Evolutionary conservation across 53 echinoderm and acorn worm species (phyloP).

Genomic region (Crossaster papposus): DNA sequence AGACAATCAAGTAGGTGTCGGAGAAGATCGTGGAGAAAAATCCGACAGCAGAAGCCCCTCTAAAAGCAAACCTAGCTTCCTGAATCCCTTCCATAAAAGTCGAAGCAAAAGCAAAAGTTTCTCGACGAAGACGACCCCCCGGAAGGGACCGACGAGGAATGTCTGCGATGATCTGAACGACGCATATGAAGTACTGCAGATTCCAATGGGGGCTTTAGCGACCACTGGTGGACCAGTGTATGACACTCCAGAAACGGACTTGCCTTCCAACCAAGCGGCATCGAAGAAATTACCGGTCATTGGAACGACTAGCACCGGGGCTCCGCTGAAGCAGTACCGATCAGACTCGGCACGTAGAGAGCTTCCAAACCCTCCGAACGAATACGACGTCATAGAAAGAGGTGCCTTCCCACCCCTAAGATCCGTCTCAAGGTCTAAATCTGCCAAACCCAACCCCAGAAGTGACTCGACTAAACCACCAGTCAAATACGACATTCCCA

Average conservation of each 20-base stretch:
- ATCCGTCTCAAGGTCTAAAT: neutral
- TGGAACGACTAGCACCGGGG: conserved; percentile 13
- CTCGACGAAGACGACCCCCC: neutral
- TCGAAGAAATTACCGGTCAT: conserved; percentile 8
- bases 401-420: conserved; percentile 3
- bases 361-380: conserved; percentile 24
- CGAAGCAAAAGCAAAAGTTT: conserved; percentile 17
- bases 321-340: conserved; percentile 18
- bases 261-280: neutral
- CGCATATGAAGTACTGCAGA: conserved; percentile 12
- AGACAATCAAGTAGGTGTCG: neutral
- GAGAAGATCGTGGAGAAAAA: neutral
- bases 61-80: neutral
- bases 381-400: conserved; percentile 20
- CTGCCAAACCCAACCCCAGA: neutral
- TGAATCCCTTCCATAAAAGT: conserved; percentile 10
- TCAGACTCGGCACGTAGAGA: conserved; percentile 13
- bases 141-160: neutral
- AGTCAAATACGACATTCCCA: conserved; percentile 16
- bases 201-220: neutral
- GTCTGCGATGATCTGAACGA: neutral
- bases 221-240: conserved; percentile 2
- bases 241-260: conserved; percentile 5
- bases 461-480: neutral
- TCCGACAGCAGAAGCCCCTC: neutral